phyloP scores from a whole-genome alignment of 2,888 invertebrate species.

The Keiferia lycopersicella region DNA sequence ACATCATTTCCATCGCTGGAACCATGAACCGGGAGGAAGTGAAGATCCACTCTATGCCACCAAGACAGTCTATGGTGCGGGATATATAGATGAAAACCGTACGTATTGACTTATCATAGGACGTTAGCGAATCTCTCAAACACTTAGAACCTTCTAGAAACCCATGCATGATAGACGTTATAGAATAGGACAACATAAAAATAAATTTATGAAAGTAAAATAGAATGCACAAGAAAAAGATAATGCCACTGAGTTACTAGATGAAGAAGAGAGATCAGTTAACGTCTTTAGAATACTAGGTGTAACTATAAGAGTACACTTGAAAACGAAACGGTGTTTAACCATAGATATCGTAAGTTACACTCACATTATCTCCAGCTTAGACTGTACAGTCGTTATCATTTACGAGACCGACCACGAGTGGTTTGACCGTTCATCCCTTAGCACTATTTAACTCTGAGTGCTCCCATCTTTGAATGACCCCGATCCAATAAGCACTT shows the following conservation, averaged over 20 bases:
- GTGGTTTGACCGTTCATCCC: conserved; percentile 46
- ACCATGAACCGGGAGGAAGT: conserved; percentile 77
- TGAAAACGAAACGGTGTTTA: conserved; percentile 57
- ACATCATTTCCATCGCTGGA: conserved; percentile 76
- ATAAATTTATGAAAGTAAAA: conserved; percentile 12
- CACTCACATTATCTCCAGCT: conserved; percentile 60
- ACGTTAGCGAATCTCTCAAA: conserved; percentile 49
- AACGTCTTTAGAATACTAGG: conserved; percentile 49
- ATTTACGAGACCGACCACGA: conserved; percentile 39
- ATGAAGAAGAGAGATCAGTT: conserved; percentile 52
- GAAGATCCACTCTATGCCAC: conserved; percentile 78
- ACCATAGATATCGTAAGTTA: conserved; percentile 80
- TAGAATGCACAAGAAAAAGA: conserved; percentile 23
- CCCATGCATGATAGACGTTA: conserved; percentile 29
- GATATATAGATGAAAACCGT: conserved; percentile 80
- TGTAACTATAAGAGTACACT: conserved; percentile 53
- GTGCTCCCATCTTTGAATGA: conserved; percentile 52
- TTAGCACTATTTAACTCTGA: conserved; percentile 49
- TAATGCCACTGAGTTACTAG: conserved; percentile 24
- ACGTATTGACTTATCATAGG: conserved; percentile 60
- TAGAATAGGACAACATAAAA: conserved; percentile 23
- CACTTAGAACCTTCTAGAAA: conserved; percentile 26
- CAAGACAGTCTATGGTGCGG: conserved; percentile 80
- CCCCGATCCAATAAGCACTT: conserved; percentile 52
- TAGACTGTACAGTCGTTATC: conserved; percentile 60